These are phyloP conservation scores for Stictonetta naevosa DNA, from an alignment of 2,113 vertebrate genomes.

Conservation along the genomic window DNA sequence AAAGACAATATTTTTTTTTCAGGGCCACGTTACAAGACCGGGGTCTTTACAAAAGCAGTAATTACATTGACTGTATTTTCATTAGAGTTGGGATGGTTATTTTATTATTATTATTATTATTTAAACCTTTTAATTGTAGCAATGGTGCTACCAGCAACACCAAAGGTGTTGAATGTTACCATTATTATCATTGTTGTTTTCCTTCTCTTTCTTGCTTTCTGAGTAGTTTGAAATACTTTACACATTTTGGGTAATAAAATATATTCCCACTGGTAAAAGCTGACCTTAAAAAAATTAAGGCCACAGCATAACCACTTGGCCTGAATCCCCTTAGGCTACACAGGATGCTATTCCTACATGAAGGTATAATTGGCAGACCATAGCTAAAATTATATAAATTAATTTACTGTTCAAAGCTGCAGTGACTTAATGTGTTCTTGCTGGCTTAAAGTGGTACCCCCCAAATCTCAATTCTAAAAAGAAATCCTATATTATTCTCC, in stretches of 20 bases:
- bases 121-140: background rate
- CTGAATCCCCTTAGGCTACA: background rate
- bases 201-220: background rate
- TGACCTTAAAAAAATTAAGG: background rate
- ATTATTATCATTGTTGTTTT: background rate
- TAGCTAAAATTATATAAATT: background rate
- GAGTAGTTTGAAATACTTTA: background rate
- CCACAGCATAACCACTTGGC: background rate
- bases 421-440: background rate
- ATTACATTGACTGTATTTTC: background rate
- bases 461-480: background rate
- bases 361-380: background rate
- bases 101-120: background rate
- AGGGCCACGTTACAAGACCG: background rate
- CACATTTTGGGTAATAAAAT: fast-evolving
- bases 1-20: background rate
- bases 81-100: background rate
- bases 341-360: background rate
- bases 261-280: background rate
- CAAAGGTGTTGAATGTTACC: background rate
- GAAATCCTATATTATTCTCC: background rate
- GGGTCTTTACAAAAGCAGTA: background rate
- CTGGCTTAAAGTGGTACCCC: background rate
- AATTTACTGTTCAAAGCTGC: background rate
- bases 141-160: background rate